Conservation (phyloP, 2,888 invertebrate genomes). For the Chorisops tibialis region DNA sequence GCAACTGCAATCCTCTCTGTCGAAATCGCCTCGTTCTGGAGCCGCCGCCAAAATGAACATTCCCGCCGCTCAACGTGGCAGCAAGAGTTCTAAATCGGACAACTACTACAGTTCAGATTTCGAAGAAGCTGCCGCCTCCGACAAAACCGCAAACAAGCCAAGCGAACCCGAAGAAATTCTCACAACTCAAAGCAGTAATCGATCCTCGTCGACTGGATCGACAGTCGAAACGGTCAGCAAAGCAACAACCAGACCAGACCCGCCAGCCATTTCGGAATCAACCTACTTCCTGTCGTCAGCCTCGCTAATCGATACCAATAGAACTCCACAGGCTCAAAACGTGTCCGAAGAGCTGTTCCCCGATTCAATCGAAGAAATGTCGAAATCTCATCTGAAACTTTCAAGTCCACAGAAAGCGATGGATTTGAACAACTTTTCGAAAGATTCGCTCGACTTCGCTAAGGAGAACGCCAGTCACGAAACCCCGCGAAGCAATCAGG, state of each 20-base stretch:
- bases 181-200: not conserved
- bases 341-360: conserved; percentile 23
- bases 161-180: not conserved
- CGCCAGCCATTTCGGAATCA: not conserved
- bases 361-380: conserved; percentile 30
- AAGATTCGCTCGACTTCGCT: conserved; percentile 28
- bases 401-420: not conserved
- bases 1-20: conserved; percentile 37
- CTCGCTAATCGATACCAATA: not conserved
- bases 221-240: too few relatives aligned
- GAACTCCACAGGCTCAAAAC: not conserved
- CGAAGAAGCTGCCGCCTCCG: conserved; percentile 20
- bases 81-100: not conserved
- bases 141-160: not conserved
- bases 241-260: too few relatives aligned
- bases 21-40: conserved; percentile 4
- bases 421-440: conserved; percentile 25
- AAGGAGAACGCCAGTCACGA: conserved; percentile 20
- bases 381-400: not conserved
- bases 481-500: not conserved
- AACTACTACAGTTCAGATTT: conserved; percentile 31
- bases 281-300: not conserved
- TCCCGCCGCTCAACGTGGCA: not conserved
- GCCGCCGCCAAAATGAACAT: not conserved
- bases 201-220: not conserved